Evolutionary conservation across 2,888 invertebrate species (phyloP).

Genomic region (Amphipoea oculea): DNA sequence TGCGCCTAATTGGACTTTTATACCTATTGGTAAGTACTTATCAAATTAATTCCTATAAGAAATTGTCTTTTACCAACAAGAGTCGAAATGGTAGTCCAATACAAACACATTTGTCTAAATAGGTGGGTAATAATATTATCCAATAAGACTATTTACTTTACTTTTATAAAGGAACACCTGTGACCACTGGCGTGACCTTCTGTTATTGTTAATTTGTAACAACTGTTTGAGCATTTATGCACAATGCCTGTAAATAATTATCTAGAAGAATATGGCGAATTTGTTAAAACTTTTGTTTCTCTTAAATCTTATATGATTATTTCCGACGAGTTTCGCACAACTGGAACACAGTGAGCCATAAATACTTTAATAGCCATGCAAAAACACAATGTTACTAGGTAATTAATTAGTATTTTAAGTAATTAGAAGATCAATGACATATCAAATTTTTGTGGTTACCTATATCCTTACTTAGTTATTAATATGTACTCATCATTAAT

Average conservation of each 20-base stretch:
- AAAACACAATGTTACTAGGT: too few relatives aligned
- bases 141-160: constrained; percentile 72
- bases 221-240: constrained; percentile 66
- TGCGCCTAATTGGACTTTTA: background rate
- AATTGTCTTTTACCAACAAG: constrained; percentile 37
- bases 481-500: too few relatives aligned
- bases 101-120: constrained; percentile 61
- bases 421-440: background rate
- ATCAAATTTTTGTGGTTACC: background rate
- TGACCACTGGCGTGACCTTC: constrained; percentile 75
- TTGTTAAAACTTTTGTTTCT: background rate
- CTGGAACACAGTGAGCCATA: background rate
- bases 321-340: too few relatives aligned
- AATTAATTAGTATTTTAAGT: background rate
- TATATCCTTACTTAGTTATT: background rate
- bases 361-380: background rate
- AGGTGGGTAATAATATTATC: constrained; percentile 69
- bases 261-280: background rate
- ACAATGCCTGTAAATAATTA: constrained; percentile 37
- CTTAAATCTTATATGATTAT: background rate
- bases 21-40: background rate
- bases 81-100: constrained; percentile 44
- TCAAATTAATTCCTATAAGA: constrained; percentile 35
- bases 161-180: constrained; percentile 74
- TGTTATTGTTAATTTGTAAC: constrained; percentile 69